Evolutionary conservation across 2,797 vertebrate species (phyloP).

Genomic region (Sebastes variabilis): DNA sequence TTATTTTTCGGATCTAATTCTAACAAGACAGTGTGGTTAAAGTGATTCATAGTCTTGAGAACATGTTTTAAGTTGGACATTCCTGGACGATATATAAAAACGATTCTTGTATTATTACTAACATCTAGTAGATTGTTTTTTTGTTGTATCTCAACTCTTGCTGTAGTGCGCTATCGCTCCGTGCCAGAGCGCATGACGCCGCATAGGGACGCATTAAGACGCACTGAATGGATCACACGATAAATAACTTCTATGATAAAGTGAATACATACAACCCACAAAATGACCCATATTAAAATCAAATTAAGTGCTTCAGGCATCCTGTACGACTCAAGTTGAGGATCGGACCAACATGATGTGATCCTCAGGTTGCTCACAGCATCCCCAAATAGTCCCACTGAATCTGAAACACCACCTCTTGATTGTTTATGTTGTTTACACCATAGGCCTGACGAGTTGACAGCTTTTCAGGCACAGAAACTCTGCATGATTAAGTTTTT

Average conservation of each 20-base stretch:
- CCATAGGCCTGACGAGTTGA: neutral
- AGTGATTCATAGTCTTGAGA: neutral
- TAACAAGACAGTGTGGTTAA: neutral
- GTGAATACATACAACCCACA: neutral
- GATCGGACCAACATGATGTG: neutral
- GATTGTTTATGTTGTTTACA: neutral
- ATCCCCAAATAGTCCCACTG: neutral
- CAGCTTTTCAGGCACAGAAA: neutral
- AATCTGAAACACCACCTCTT: neutral
- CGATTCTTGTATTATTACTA: neutral
- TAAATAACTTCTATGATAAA: neutral
- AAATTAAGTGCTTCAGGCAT: constrained; percentile 12
- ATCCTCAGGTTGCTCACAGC: neutral
- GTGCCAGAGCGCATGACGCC: neutral
- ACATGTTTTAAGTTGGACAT: neutral
- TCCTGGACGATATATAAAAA: neutral
- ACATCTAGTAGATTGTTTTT: neutral
- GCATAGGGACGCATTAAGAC: neutral
- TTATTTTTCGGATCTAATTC: neutral
- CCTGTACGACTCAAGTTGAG: neutral
- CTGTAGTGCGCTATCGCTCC: neutral
- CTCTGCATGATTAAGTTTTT: neutral
- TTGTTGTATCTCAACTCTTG: neutral
- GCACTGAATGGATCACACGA: neutral
- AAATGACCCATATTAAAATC: neutral